These are phyloP conservation scores for Adelphocoris suturalis DNA, from an alignment of 2,888 invertebrate genomes.

Conservation along the genomic window DNA sequence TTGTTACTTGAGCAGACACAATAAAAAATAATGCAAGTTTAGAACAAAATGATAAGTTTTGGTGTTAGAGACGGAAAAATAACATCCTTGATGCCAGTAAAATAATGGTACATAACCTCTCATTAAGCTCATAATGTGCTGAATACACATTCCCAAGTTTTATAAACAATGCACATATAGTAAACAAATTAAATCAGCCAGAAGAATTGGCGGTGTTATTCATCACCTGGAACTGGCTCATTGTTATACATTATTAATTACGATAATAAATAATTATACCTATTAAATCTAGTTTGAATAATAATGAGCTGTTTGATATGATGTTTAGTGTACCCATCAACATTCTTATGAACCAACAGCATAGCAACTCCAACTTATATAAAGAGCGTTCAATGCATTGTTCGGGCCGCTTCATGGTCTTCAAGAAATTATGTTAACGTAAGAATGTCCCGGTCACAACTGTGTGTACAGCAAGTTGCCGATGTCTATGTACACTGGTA, in stretches of 20 bases:
- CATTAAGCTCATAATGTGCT: neutral
- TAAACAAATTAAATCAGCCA: slow-evolving; percentile 5
- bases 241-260: neutral
- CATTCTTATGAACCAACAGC: neutral
- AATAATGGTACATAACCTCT: slow-evolving; percentile 5
- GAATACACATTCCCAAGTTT: neutral
- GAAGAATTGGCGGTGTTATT: neutral
- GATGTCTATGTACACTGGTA: no score
- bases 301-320: slow-evolving; percentile 18
- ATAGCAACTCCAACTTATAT: neutral
- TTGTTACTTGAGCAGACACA: no score
- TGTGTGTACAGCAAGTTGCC: no score
- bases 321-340: neutral
- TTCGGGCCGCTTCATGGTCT: no score
- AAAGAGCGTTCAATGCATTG: neutral
- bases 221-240: neutral
- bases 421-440: no score
- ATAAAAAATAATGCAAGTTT: no score
- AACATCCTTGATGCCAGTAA: neutral
- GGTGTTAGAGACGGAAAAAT: no score
- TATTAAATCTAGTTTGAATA: neutral
- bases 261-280: neutral
- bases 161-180: neutral
- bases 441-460: no score
- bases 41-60: no score